Conservation (phyloP, 1,140 invertebrate species). For the Cataglyphis hispanica region DNA sequence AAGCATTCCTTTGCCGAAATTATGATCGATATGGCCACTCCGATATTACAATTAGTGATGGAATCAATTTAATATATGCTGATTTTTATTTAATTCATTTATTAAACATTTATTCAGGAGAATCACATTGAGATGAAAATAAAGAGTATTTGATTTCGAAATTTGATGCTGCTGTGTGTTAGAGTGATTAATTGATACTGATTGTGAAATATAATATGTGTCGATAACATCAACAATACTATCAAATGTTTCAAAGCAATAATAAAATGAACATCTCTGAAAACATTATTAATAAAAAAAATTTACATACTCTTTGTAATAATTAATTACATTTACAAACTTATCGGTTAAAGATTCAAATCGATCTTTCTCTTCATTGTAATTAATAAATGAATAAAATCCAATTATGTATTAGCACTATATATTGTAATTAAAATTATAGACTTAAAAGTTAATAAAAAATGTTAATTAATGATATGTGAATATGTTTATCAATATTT, state of each 20-base stretch:
- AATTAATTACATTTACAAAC: slow-evolving; percentile 1
- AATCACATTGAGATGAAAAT: not conserved
- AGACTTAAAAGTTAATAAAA: not conserved
- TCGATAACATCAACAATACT: not conserved
- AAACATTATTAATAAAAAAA: not conserved
- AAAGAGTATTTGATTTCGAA: not conserved
- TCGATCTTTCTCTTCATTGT: not conserved
- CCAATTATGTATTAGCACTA: not conserved
- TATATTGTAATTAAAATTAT: slow-evolving; percentile 21
- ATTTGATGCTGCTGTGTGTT: slow-evolving; percentile 8
- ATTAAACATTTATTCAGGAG: not conserved
- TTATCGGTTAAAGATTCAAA: not conserved
- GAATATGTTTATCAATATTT: not conserved
- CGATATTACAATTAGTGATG: not conserved
- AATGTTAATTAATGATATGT: not conserved
- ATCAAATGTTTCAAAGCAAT: slow-evolving; percentile 27
- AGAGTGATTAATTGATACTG: slow-evolving; percentile 10
- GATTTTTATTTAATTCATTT: slow-evolving; percentile 22
- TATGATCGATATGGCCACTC: slow-evolving; percentile 21
- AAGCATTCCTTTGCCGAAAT: not conserved
- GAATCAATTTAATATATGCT: not conserved
- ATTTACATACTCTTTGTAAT: not conserved
- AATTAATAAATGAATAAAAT: not conserved
- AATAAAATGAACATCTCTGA: not conserved
- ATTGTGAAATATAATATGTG: not conserved